Conservation (phyloP, 2,888 invertebrate species). For the Nasonovia ribisnigri region DNA sequence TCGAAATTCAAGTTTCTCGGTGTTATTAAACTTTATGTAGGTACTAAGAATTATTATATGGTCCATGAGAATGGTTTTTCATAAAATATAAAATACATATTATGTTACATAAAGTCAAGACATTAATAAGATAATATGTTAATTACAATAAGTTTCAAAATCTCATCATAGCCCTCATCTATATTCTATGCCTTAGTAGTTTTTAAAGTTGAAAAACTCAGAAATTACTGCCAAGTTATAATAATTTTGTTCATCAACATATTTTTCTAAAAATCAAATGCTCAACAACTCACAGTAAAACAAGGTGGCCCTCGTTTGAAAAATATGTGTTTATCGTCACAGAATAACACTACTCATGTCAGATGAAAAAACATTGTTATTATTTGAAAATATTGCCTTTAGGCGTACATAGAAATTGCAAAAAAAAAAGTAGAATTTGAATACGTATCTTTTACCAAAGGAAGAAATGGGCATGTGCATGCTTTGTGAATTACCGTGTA, state of each 20-base stretch:
- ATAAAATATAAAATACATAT: too few relatives aligned
- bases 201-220: not conserved
- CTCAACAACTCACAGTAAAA: too few relatives aligned
- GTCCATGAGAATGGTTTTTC: too few relatives aligned
- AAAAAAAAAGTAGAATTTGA: not conserved
- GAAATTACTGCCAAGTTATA: not conserved
- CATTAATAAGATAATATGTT: not conserved
- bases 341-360: not conserved
- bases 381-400: not conserved
- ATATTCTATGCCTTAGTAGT: not conserved
- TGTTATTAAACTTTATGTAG: too few relatives aligned
- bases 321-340: not conserved
- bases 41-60: too few relatives aligned
- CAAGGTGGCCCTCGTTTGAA: not conserved
- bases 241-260: not conserved
- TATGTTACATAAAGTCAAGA: not conserved
- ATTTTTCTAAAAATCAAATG: not conserved
- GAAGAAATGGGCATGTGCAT: not conserved
- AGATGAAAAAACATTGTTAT: not conserved
- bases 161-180: not conserved
- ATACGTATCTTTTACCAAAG: not conserved
- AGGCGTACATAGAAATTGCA: not conserved
- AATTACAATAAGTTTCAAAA: not conserved
- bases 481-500: not conserved
- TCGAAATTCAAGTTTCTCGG: too few relatives aligned